phyloP scores from a whole-genome alignment of 2,113 vertebrate species.

The Callaeas wilsoni region DNA sequence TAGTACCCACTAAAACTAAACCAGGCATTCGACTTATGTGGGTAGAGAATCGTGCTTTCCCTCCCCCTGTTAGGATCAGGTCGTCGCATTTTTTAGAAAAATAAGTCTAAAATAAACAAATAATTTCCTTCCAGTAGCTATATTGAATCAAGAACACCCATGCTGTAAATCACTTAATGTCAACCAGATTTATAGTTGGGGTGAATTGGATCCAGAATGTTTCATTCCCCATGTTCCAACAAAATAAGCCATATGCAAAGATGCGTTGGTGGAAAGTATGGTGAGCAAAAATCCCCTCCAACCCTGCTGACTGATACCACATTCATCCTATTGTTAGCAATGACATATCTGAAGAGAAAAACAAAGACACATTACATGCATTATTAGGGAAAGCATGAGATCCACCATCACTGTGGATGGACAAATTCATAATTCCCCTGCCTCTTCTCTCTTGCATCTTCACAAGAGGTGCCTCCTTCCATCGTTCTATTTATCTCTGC shows the following conservation, averaged over 20 bases:
- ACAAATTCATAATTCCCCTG: not conserved
- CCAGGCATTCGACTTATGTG: not conserved
- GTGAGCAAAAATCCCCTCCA: not conserved
- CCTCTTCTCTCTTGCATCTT: not conserved
- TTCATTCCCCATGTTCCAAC: not conserved
- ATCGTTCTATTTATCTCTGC: not conserved
- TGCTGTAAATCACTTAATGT: conserved; percentile 4
- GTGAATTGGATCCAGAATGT: not conserved
- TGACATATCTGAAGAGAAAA: not conserved
- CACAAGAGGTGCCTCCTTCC: not conserved
- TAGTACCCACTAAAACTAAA: not conserved
- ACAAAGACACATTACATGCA: not conserved
- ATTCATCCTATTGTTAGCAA: not conserved
- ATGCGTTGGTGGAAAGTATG: not conserved
- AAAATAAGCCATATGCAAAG: not conserved
- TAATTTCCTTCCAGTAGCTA: conserved; percentile 42
- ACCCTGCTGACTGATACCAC: not conserved
- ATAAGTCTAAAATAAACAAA: conserved; percentile 6
- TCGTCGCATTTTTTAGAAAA: not conserved
- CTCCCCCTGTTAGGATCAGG: not conserved
- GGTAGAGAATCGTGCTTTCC: not conserved
- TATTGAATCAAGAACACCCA: not conserved
- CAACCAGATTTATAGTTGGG: not conserved
- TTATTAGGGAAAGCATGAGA: not conserved
- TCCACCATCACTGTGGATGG: not conserved